Conservation (phyloP, 1,140 invertebrate species). For the Pseudomyrmex pallidus region DNA sequence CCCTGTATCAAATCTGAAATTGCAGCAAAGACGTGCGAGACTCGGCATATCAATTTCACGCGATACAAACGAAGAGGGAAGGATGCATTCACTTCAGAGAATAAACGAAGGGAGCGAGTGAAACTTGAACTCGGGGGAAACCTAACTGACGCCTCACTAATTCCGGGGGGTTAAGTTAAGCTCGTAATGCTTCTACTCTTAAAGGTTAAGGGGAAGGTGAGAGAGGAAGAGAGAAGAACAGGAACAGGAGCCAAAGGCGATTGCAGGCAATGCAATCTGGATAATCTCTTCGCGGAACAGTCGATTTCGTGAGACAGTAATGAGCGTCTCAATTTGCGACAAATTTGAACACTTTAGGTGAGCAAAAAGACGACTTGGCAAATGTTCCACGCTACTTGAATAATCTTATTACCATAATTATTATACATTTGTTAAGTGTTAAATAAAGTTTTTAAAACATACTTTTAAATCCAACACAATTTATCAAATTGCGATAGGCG, state of each 20-base stretch:
- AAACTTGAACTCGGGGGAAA: slow-evolving; percentile 79
- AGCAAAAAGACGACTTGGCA: neutral
- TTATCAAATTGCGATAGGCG: no score
- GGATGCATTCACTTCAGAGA: slow-evolving; percentile 37
- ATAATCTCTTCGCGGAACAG: slow-evolving; percentile 31
- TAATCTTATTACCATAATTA: slow-evolving; percentile 9
- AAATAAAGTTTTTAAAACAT: neutral
- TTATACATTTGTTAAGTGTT: neutral
- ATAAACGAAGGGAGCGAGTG: slow-evolving; percentile 61
- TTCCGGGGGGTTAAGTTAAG: slow-evolving; percentile 82
- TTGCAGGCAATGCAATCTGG: slow-evolving; percentile 54
- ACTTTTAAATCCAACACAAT: neutral
- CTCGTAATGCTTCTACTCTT: slow-evolving; percentile 72
- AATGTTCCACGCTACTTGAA: slow-evolving; percentile 5
- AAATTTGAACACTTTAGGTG: neutral
- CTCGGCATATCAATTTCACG: slow-evolving; percentile 40
- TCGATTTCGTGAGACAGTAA: slow-evolving; percentile 42
- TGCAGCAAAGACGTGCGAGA: slow-evolving; percentile 28
- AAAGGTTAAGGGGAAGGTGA: slow-evolving; percentile 38
- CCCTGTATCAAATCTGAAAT: slow-evolving; percentile 32
- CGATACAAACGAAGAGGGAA: neutral
- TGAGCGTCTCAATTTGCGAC: slow-evolving; percentile 27
- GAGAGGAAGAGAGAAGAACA: slow-evolving; percentile 12
- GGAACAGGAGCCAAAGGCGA: slow-evolving; percentile 50
- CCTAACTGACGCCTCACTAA: slow-evolving; percentile 76